These are phyloP conservation scores for Flexamia atlantica DNA, from an alignment of 2,888 invertebrate genomes.

Conservation along the genomic window DNA sequence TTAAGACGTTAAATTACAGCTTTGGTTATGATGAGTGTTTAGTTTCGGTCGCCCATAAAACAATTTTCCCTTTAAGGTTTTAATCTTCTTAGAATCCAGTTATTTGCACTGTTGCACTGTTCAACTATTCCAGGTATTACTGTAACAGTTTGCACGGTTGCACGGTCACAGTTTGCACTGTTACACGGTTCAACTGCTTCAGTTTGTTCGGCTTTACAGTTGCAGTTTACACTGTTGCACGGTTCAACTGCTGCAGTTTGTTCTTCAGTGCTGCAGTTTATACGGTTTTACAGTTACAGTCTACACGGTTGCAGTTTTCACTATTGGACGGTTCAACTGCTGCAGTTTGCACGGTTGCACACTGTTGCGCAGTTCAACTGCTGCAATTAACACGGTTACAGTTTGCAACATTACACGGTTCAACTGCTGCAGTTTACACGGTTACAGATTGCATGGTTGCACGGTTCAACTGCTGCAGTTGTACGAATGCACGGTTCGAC, in stretches of 20 bases:
- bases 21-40: too few species aligned
- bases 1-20: too few species aligned
- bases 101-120: too few species aligned
- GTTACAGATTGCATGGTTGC: neutral
- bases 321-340: neutral
- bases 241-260: too few species aligned
- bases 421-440: too few species aligned
- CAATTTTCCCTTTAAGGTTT: too few species aligned
- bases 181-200: neutral
- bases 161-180: neutral
- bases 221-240: neutral
- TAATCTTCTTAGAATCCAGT: too few species aligned
- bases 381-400: neutral
- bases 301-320: neutral
- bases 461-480: neutral
- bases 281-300: neutral
- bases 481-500: neutral
- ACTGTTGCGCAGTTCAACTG: neutral
- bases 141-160: neutral
- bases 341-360: neutral
- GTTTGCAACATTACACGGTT: neutral
- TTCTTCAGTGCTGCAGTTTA: neutral
- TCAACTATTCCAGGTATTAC: too few species aligned
- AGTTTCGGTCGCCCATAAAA: too few species aligned
- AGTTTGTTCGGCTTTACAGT: neutral